Percentiles rank a stretch among this genome's conserved stretches.
These are phyloP conservation scores for Pristionchus pacificus DNA, from an alignment of 1,140 invertebrate genomes.

Conservation along the genomic window DNA sequence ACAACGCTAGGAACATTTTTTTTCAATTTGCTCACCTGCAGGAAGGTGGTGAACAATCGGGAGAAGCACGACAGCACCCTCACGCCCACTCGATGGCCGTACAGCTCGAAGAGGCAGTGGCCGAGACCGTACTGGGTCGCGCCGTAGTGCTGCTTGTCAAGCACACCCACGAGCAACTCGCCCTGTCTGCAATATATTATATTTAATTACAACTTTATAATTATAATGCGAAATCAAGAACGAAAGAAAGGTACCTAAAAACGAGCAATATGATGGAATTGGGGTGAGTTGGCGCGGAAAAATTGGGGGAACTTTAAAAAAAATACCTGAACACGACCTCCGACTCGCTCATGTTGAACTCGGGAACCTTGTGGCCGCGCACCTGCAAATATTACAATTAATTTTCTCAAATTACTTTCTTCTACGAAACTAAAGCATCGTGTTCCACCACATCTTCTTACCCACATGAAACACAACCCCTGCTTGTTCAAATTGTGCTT, in stretches of 20 bases:
- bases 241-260: too few relatives aligned
- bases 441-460: too few relatives aligned
- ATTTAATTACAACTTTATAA: constrained; percentile 18
- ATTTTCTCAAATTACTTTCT: too few relatives aligned
- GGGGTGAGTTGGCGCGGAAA: too few relatives aligned
- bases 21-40: constrained; percentile 66
- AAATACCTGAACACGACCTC: constrained; percentile 75
- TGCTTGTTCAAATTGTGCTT: too few relatives aligned
- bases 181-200: constrained; percentile 64
- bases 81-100: constrained; percentile 79
- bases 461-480: too few relatives aligned
- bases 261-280: neutral
- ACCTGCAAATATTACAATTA: neutral
- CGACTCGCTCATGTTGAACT: constrained; percentile 76
- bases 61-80: constrained; percentile 80
- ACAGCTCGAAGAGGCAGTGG: constrained; percentile 67
- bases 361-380: constrained; percentile 37
- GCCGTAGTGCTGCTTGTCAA: constrained; percentile 95
- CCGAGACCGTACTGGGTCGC: constrained; percentile 82
- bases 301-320: too few relatives aligned
- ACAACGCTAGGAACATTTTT: too few relatives aligned
- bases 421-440: too few relatives aligned
- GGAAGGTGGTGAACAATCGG: constrained; percentile 81
- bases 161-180: constrained; percentile 82
- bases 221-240: too few relatives aligned